These are phyloP conservation scores for Sminthurinus aureus DNA, from an alignment of 2,888 invertebrate species.

Conservation along the genomic window DNA sequence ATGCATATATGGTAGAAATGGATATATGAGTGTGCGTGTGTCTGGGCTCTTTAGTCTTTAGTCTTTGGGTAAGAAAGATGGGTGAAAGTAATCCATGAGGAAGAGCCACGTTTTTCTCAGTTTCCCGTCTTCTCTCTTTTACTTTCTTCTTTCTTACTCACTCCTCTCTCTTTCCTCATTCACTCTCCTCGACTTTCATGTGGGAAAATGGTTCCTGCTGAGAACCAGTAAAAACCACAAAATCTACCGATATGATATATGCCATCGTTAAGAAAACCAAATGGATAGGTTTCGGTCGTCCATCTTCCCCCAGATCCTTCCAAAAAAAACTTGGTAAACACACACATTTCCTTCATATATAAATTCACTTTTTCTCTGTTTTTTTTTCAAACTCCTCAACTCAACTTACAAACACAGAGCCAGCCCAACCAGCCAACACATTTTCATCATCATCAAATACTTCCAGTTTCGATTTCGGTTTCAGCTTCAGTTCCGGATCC, in stretches of 20 bases:
- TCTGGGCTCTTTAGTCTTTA: not conserved
- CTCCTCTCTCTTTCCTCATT: not conserved
- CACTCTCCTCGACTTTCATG: conserved; percentile 7
- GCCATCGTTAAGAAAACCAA: conserved; percentile 40
- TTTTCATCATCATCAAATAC: no score
- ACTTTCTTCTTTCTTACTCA: no score
- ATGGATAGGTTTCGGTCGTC: conserved; percentile 42
- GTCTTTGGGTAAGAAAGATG: not conserved
- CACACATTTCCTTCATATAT: conserved; percentile 23
- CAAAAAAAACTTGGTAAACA: conserved; percentile 23
- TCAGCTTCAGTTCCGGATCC: no score
- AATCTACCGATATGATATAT: conserved; percentile 45
- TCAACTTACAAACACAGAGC: not conserved
- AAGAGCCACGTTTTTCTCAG: conserved; percentile 14
- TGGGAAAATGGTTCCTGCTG: conserved; percentile 16
- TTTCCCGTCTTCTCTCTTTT: no score
- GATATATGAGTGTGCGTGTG: not conserved
- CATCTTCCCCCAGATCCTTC: conserved; percentile 11
- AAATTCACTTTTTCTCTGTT: conserved; percentile 6
- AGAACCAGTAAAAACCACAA: conserved; percentile 20
- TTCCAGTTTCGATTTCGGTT: no score
- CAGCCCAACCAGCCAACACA: no score
- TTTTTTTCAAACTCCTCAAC: not conserved
- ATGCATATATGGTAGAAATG: not conserved
- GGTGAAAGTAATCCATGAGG: conserved; percentile 18